Evolutionary conservation across 2,113 vertebrate genomes (phyloP).

Genomic region (Motacilla tschutschensis): DNA sequence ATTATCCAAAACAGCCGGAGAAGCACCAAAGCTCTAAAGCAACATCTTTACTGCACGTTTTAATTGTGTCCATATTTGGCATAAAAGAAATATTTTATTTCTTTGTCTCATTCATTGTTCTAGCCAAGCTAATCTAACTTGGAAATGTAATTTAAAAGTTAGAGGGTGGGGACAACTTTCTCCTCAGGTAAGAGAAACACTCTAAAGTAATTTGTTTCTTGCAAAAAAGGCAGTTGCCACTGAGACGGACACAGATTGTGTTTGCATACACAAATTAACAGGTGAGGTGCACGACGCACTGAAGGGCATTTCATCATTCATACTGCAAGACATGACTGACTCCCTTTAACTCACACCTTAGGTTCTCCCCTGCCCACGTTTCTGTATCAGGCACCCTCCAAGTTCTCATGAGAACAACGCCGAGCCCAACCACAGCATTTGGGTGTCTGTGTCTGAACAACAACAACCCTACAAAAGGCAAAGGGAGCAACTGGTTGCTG

Average conservation of each 20-base stretch:
- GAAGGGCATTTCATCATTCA: slow-evolving; percentile 10
- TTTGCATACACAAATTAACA: slow-evolving; percentile 19
- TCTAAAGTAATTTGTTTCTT: background rate
- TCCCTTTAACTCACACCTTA: background rate
- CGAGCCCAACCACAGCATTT: background rate
- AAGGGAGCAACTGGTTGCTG: background rate
- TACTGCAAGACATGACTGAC: background rate
- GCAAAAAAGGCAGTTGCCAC: background rate
- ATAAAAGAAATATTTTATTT: slow-evolving; percentile 5
- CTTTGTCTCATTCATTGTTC: slow-evolving; percentile 22
- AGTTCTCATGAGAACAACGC: slow-evolving; percentile 15
- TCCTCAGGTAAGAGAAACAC: background rate
- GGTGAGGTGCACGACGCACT: background rate
- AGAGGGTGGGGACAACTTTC: background rate
- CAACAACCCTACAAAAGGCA: background rate
- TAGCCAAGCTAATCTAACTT: background rate
- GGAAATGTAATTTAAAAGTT: background rate
- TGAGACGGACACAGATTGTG: background rate
- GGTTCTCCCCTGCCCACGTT: background rate
- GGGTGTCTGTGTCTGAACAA: background rate
- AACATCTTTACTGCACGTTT: background rate
- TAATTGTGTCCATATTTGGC: slow-evolving; percentile 1
- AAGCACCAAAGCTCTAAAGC: background rate
- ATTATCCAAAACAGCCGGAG: background rate
- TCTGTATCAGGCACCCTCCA: background rate